A percentile compares a stretch with the other conserved stretches of the same genome.
Evolutionary conservation across 2,797 vertebrate species (phyloP).

Genomic region (Spondyliosoma cantharus): DNA sequence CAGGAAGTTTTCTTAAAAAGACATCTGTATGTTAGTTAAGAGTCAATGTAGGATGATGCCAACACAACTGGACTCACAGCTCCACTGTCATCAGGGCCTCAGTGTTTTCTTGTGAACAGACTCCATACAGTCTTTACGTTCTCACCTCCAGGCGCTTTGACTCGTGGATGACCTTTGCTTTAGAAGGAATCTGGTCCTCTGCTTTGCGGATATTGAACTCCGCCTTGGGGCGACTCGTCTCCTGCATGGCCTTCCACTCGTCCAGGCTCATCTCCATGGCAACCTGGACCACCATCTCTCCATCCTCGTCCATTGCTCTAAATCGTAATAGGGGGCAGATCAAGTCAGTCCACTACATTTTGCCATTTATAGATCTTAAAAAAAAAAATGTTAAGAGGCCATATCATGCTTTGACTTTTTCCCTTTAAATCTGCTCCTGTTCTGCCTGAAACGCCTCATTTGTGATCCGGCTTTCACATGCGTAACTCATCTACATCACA

Average conservation of each 20-base stretch:
- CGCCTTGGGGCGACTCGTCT: constrained; percentile 88
- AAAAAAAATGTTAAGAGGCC: too few species aligned
- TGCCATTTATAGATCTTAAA: background rate
- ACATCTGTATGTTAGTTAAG: background rate
- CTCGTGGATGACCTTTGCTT: constrained; percentile 96
- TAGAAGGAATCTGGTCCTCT: constrained; percentile 89
- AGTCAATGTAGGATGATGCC: background rate
- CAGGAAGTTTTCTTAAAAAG: background rate
- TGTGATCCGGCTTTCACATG: too few species aligned
- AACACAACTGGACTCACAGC: too few species aligned
- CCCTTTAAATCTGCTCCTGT: too few species aligned
- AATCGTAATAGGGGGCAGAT: background rate
- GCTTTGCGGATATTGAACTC: constrained; percentile 96
- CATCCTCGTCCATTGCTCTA: constrained; percentile 70
- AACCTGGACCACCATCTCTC: constrained; percentile 86
- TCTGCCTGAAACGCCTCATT: too few species aligned
- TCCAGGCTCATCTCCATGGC: constrained; percentile 95
- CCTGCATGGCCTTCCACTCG: constrained; percentile 94
- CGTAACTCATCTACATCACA: too few species aligned
- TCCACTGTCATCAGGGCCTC: background rate
- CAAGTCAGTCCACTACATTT: background rate
- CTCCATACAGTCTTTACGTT: background rate
- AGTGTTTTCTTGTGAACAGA: background rate
- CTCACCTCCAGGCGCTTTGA: constrained; percentile 91
- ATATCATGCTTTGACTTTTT: too few species aligned